These are phyloP conservation scores for Chrysocyon brachyurus DNA, from an alignment of 2,797 vertebrate genomes.

Conservation along the genomic window DNA sequence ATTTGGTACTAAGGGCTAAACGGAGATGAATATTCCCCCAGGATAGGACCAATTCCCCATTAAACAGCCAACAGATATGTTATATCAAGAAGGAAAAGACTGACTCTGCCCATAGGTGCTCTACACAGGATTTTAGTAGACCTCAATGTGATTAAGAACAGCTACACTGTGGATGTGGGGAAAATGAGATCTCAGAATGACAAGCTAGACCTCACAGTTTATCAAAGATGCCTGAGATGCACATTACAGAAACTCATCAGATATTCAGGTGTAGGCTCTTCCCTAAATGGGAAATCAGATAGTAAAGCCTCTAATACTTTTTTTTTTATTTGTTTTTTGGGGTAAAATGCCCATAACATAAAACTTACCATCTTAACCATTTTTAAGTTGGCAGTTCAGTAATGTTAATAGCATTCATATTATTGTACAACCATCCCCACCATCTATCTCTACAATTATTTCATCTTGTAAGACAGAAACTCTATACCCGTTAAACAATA, in stretches of 20 bases:
- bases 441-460: neutral
- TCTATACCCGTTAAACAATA: neutral
- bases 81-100: neutral
- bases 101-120: neutral
- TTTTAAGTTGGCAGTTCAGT: neutral
- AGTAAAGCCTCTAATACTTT: neutral
- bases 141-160: neutral
- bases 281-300: constrained; percentile 47
- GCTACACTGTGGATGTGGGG: neutral
- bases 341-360: neutral
- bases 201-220: neutral
- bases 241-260: neutral
- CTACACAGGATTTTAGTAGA: neutral
- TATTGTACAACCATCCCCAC: neutral
- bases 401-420: neutral
- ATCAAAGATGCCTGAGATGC: neutral
- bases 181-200: neutral
- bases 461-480: neutral
- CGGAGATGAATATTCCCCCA: neutral
- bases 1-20: neutral
- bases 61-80: neutral
- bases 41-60: neutral
- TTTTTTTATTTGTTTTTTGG: neutral
- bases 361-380: neutral
- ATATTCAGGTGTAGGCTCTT: neutral